Conservation (phyloP, 2,797 vertebrate genomes). For the Gambusia yucatana region DNA sequence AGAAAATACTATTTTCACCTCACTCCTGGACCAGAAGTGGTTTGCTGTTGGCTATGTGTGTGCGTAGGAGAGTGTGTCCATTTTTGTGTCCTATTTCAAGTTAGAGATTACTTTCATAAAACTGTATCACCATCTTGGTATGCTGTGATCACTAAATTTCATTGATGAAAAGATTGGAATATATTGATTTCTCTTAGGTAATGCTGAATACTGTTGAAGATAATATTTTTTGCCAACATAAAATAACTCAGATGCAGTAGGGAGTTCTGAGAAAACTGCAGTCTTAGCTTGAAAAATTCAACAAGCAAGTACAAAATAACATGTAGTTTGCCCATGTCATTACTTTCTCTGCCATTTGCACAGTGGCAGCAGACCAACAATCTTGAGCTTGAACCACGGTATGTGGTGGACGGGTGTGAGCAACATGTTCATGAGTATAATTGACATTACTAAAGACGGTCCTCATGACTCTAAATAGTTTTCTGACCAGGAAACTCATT, state of each 20-base stretch:
- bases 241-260: not conserved
- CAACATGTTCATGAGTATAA: too few relatives aligned
- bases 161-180: not conserved
- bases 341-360: too few relatives aligned
- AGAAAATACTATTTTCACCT: slow-evolving; percentile 84
- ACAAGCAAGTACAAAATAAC: too few relatives aligned
- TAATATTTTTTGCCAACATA: not conserved
- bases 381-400: too few relatives aligned
- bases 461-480: too few relatives aligned
- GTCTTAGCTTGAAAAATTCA: too few relatives aligned
- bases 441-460: too few relatives aligned
- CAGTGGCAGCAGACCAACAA: too few relatives aligned
- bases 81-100: slow-evolving; percentile 48
- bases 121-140: slow-evolving; percentile 48
- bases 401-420: too few relatives aligned
- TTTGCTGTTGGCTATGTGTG: slow-evolving; percentile 26
- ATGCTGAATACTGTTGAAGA: not conserved
- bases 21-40: slow-evolving; percentile 72
- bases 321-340: too few relatives aligned
- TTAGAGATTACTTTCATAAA: slow-evolving; percentile 48
- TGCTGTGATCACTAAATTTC: not conserved
- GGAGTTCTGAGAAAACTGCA: too few relatives aligned
- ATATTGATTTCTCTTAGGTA: not conserved
- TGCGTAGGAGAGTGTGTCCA: slow-evolving; percentile 1
- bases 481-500: not conserved